Percentiles rank a stretch among this genome's conserved stretches.
Evolutionary conservation across 2,113 vertebrate species (phyloP).

Genomic region (Uropsilus gracilis): DNA sequence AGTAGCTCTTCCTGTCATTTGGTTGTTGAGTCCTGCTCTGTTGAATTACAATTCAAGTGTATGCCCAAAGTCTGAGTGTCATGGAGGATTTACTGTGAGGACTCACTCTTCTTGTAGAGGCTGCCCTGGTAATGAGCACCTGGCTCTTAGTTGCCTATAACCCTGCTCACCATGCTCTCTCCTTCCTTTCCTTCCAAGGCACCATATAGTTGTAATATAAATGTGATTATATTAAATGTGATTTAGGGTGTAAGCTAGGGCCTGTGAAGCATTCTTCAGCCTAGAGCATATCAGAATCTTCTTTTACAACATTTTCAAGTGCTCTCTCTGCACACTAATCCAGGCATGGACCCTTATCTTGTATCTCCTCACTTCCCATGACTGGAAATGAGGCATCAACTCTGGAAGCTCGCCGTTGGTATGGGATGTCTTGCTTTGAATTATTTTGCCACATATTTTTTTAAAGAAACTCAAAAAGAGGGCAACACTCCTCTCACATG

Average conservation of each 20-base stretch:
- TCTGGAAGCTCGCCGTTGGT: not conserved
- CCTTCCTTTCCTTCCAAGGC: not conserved
- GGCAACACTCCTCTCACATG: not conserved
- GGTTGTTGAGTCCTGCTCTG: not conserved
- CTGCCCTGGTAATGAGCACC: not conserved
- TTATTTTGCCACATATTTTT: conserved; percentile 18
- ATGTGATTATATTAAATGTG: not conserved
- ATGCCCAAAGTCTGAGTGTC: not conserved
- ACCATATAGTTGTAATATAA: not conserved
- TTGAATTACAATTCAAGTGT: not conserved
- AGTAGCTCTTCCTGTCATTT: not conserved
- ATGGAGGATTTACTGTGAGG: not conserved
- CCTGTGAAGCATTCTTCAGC: not conserved
- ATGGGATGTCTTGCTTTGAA: not conserved
- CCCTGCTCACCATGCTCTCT: not conserved
- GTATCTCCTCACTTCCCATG: not conserved
- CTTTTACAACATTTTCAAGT: not conserved
- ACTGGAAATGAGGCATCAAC: not conserved
- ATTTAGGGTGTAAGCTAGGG: not conserved
- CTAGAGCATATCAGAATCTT: not conserved
- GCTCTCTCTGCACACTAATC: not conserved
- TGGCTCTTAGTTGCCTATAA: not conserved
- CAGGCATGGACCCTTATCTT: not conserved
- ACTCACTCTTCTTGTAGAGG: not conserved
- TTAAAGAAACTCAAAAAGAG: not conserved